These are phyloP conservation scores for Thalassaphorura encarpata DNA, from an alignment of 1,140 invertebrate species.

Conservation along the genomic window DNA sequence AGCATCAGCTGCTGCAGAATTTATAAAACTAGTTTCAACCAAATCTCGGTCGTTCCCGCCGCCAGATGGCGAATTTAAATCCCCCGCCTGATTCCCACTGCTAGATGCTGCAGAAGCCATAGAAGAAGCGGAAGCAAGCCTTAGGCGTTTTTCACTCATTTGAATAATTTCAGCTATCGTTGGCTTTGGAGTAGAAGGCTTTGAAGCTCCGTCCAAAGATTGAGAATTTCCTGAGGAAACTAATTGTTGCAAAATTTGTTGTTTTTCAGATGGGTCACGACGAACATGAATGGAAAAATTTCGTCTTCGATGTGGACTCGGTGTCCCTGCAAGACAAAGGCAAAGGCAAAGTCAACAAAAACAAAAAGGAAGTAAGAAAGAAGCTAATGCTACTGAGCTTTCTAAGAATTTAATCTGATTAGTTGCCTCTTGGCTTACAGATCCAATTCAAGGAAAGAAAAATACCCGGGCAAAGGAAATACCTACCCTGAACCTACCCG, in stretches of 20 bases:
- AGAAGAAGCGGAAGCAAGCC: constrained; percentile 24
- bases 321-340: constrained; percentile 46
- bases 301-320: constrained; percentile 57
- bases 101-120: constrained; percentile 8
- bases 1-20: constrained; percentile 31
- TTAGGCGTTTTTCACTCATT: constrained; percentile 46
- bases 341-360: not conserved
- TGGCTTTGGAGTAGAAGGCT: constrained; percentile 25
- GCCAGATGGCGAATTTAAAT: not conserved
- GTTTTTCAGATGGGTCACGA: constrained; percentile 54
- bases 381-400: not conserved
- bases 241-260: constrained; percentile 61
- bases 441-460: no score
- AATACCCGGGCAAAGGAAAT: no score
- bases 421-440: no score
- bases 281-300: constrained; percentile 51
- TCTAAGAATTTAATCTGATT: not conserved
- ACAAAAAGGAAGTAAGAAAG: not conserved
- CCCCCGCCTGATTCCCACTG: constrained; percentile 18
- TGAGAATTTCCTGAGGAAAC: constrained; percentile 44
- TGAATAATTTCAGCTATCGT: constrained; percentile 53
- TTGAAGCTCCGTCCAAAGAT: constrained; percentile 28
- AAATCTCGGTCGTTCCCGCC: constrained; percentile 33
- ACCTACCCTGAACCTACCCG: no score
- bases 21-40: constrained; percentile 46